These are phyloP conservation scores for Tauraco hartlaubi DNA, from an alignment of 2,797 vertebrate genomes.

Conservation along the genomic window DNA sequence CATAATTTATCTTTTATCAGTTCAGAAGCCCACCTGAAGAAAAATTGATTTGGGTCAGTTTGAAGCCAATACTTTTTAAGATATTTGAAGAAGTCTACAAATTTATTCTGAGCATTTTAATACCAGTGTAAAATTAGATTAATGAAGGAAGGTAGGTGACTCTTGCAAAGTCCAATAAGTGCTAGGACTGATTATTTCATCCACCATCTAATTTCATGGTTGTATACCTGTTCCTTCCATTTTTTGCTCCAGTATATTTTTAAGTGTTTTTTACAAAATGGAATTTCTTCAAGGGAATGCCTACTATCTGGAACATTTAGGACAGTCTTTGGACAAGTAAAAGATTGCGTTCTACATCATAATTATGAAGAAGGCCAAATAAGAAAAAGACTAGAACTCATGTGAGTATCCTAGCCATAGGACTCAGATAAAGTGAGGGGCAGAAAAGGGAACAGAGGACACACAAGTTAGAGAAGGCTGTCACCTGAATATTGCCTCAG, in stretches of 20 bases:
- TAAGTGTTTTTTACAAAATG: neutral
- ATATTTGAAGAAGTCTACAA: neutral
- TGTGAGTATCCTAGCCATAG: neutral
- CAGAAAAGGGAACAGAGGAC: neutral
- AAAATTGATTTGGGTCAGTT: neutral
- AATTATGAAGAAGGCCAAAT: neutral
- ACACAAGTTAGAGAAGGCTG: neutral
- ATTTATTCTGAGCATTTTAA: neutral
- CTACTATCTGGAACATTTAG: fast-evolving
- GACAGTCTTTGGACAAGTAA: neutral
- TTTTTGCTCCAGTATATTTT: neutral
- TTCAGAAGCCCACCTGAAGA: neutral
- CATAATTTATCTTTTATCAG: neutral
- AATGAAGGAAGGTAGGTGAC: neutral
- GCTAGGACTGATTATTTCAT: neutral
- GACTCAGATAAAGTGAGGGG: neutral
- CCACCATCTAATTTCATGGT: neutral
- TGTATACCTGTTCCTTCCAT: neutral
- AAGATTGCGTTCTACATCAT: neutral
- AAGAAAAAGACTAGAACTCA: neutral
- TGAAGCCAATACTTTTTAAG: neutral
- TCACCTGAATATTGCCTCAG: neutral
- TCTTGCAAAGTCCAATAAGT: neutral
- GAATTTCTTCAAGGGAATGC: neutral
- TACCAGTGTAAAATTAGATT: neutral